Base-by-base conservation (phyloP, 2,797 vertebrate species). In the Harpagifer antarcticus region DNA sequence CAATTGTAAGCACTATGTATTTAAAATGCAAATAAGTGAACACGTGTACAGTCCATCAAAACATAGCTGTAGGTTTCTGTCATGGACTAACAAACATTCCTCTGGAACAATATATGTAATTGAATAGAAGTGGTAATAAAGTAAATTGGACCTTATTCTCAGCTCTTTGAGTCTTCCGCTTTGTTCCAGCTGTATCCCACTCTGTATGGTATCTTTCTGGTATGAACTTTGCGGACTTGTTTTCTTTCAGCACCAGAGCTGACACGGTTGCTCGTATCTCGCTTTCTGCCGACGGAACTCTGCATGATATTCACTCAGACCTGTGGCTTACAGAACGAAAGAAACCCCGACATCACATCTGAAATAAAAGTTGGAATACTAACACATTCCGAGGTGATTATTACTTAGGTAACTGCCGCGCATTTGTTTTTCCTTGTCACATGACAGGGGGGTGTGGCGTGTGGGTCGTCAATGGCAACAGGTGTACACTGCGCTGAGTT, bases 161-260 rank as follows among this genome's bases (percentile, higher is more conserved):
- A 97, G 85, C 72, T 96, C 95, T 89, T 96, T 95, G 27, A 97
- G 91, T 57, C 91, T 93, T 54, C 94, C 95, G 43, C 94, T 66
- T 78, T 95, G 77, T 94, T 96, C 94, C 91, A 93, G 44, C 47
- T 89, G 75, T 85, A 93, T 27, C 84, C 92, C 40, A 90, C 91
- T 63, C 59, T 91, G 78, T 91, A 90, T 0, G 43, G 72, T 40
- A 79, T n/a, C 20, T 70, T 91, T 60, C 33, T 89, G 12, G 33
- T 50, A 4, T 73, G 60, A 68, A 63, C 43, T 69, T 67, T 88
- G 17, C 74, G 79, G 45, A 58, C 6, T 27, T 72, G 72, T 81
- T 80, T 86, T 1, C 56, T 42, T 57, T 69, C 76, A 72, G 37
- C 62, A 37, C 6, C 52, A 31, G 52, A 58, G 50, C 23, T 74